Conservation (phyloP, 2,888 invertebrate species). For the Cephus rjabovi region DNA sequence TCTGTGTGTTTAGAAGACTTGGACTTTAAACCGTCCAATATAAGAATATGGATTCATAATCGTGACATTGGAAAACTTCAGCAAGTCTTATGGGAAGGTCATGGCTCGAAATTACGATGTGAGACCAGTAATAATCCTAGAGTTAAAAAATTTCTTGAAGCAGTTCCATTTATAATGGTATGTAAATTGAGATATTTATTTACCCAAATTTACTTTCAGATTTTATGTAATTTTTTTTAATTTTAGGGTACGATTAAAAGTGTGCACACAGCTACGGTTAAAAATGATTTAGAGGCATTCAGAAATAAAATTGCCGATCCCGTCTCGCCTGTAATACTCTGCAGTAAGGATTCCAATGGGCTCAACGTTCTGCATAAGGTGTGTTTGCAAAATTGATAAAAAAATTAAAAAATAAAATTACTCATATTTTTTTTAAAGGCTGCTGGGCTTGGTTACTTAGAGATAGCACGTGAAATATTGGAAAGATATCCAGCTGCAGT, state of each 20-base stretch:
- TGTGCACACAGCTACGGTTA: conserved; percentile 81
- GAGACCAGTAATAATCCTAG: conserved; percentile 87
- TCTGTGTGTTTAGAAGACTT: conserved; percentile 69
- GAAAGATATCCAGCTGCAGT: conserved; percentile 78
- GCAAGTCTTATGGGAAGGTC: conserved; percentile 90
- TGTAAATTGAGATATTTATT: conserved; percentile 33
- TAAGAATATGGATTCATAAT: conserved; percentile 96
- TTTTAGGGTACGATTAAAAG: conserved; percentile 84
- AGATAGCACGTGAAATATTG: conserved; percentile 80
- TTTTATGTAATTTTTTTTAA: neutral
- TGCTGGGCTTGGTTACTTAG: conserved; percentile 82
- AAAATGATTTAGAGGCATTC: conserved; percentile 80
- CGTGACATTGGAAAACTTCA: conserved; percentile 88
- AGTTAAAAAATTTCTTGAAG: conserved; percentile 87
- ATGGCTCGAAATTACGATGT: conserved; percentile 83
- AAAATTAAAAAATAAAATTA: conserved; percentile 3
- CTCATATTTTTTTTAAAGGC: conserved; percentile 67
- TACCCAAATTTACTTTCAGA: neutral
- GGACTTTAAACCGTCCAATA: conserved; percentile 87
- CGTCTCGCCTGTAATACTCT: conserved; percentile 77
- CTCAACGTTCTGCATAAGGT: conserved; percentile 90
- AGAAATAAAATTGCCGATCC: conserved; percentile 77
- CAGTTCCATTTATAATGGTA: conserved; percentile 96
- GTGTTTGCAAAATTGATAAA: conserved; percentile 21
- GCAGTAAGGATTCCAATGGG: conserved; percentile 83